Base-by-base conservation (phyloP, 1,140 invertebrate genomes). In the Macrosteles quadrilineatus region DNA sequence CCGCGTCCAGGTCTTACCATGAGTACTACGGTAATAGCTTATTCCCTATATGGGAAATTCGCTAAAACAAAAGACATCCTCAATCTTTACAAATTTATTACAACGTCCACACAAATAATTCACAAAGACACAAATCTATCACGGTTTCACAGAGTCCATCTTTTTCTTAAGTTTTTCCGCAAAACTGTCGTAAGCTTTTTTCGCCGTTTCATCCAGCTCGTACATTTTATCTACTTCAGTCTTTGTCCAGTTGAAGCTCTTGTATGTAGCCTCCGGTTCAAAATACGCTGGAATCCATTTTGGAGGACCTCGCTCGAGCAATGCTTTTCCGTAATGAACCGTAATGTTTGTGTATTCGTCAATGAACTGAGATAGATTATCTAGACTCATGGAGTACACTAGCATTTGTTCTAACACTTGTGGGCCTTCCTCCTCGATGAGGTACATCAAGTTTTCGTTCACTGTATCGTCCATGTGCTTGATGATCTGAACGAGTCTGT, bases 271-370 rank as follows among this genome's bases (percentile, higher is more conserved):
- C n/a, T 19, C 14, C 4, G 47, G 47, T 21, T 50, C 47, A 19
- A 50, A 50, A n/a, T 50, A 50, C 6, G 47, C 47, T 4, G 47
- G 47, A 4, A 50, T 50, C 47, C 47, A 50, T 21, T 50, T 50
- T 3, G 47, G 47, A 3, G 47, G 47, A 3, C 47, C 47, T 11
- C 47, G 47, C 3, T 50, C 47, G 4, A 50, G 21, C n/a, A 50
- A 19, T 50, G 47, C 14, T 21, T 50, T 50, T 4, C 47, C 47
- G 21, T 50, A 50, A 21, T 50, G 47, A 4, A 50, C 47, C 4
- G 47, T 50, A n/a, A 50, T 50, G n/a, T 50, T 50, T 3, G 47
- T 50, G 47, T 50, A 50, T 50, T 50, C 47, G 47, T 50, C 47
- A 11, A 50, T 50, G 47, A 50, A 50, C 47, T 50, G 14, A 9